Base-by-base conservation (phyloP, 2,797 vertebrate genomes). In the Enteromius treurensis region DNA sequence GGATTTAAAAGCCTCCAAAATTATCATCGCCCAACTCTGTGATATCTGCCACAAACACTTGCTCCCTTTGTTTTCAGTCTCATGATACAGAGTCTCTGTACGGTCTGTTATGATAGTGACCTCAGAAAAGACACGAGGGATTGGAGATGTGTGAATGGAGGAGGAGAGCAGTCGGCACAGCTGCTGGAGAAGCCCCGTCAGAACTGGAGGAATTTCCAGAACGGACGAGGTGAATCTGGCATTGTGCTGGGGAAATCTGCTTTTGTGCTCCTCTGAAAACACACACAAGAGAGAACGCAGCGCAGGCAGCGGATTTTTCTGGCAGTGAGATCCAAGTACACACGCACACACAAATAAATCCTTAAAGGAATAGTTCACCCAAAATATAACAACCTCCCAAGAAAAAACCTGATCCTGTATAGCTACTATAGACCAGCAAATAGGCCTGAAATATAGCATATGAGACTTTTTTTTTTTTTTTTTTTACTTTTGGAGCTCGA, bases 141-240 rank as follows among this genome's bases (percentile, higher is more conserved):
- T 32, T 51, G 42, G 26, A 68, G 21, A 67, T 34, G 45, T 23
- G 45, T 53, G 62, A 51, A 69, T 70, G 34, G 40, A 79, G 19
- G 45, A 26, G 49, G 49, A 60, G 40, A 76, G 51, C 19, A 4
- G 5, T 53, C 13, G 11, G 70, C 70, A 74, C 49, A 55, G 40
- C 68, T 62, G 34, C 34, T 5, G 58, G 32, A 21, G 37, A 77
- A 65, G 65, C n/a, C 65, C 78, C 14, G 5, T 80, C 65, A 69
- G 40, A 80, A 21, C 49, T 55, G 49, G 34, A 70, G 64, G 47
- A 79, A 68, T 68, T 79, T 79, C 77, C 77, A 68, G 58, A 79
- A 79, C 9, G 65, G 65, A 69, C 47, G 34, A 26, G 62, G 62
- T 79, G 65, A 80, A 80, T 80, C 78, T 80, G 78, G 65, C 32